A percentile compares a stretch with the other conserved stretches of the same genome.
phyloP scores from a whole-genome alignment of 2,797 vertebrate species.

The Dendrocincla tyrannina region DNA sequence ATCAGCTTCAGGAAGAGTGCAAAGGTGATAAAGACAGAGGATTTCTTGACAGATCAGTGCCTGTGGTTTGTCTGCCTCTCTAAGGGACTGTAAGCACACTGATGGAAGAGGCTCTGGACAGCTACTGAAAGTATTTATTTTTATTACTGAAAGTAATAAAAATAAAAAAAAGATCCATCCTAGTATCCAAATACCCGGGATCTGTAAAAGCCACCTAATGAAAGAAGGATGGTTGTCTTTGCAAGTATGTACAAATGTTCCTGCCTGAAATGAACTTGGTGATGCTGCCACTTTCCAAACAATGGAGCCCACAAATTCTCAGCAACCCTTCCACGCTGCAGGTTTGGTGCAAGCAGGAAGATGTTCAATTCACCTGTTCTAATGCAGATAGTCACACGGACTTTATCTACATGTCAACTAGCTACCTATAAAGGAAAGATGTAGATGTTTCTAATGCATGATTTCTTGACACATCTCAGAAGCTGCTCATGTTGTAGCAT shows the following conservation, averaged over 20 bases:
- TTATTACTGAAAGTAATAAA: background rate
- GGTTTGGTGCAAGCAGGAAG: background rate
- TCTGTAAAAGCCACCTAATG: background rate
- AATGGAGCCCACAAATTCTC: background rate
- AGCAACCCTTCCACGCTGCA: background rate
- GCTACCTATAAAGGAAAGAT: background rate
- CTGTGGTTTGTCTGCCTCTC: background rate
- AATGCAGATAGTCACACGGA: background rate
- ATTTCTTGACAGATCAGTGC: background rate
- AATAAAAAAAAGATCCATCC: background rate
- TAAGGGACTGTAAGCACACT: background rate
- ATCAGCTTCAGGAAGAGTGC: background rate
- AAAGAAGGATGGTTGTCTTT: background rate
- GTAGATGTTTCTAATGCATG: background rate
- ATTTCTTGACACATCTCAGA: background rate
- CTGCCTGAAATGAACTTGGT: background rate
- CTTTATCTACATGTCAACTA: background rate
- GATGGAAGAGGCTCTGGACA: background rate
- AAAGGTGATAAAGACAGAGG: background rate
- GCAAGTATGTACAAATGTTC: background rate
- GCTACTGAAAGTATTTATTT: background rate
- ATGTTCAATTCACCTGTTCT: background rate
- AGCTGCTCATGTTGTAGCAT: background rate
- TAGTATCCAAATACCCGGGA: background rate
- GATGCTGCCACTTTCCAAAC: background rate